A percentile compares a stretch with the other conserved stretches of the same genome.
Conservation (phyloP, 2,113 vertebrate genomes). For the Micronycteris hirsuta region DNA sequence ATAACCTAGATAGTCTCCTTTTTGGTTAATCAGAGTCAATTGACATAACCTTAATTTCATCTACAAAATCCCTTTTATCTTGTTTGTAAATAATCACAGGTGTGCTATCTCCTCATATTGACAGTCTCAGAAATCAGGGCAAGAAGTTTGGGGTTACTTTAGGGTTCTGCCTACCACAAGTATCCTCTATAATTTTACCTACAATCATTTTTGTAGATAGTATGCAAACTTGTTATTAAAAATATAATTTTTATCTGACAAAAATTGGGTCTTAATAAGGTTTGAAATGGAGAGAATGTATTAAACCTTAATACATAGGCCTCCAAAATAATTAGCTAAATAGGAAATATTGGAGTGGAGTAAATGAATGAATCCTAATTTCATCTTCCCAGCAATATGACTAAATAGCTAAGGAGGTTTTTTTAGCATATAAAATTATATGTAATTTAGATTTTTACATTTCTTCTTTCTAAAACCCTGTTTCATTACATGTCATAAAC, state of each 20-base stretch:
- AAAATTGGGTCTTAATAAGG: background rate
- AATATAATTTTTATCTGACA: background rate
- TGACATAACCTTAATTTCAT: background rate
- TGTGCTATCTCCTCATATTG: background rate
- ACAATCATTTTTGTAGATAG: background rate
- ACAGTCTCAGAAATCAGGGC: background rate
- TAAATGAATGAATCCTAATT: background rate
- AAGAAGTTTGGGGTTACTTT: background rate
- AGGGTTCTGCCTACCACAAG: background rate
- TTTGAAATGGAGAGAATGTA: constrained; percentile 13
- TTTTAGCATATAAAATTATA: background rate
- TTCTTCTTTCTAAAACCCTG: background rate
- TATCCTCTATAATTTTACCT: background rate
- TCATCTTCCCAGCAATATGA: background rate
- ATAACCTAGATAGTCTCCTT: background rate
- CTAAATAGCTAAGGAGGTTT: background rate
- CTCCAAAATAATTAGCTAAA: constrained; percentile 36
- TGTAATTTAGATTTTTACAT: background rate
- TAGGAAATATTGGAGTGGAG: background rate
- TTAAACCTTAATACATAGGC: background rate
- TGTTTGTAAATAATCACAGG: background rate
- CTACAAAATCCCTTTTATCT: background rate
- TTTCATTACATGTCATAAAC: background rate
- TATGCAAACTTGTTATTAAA: background rate
- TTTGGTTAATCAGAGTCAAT: background rate